Evolutionary conservation across 2,888 invertebrate species (phyloP), one percentile per base, ranked within the genome.

Genomic region (Tachina fera): DNA sequence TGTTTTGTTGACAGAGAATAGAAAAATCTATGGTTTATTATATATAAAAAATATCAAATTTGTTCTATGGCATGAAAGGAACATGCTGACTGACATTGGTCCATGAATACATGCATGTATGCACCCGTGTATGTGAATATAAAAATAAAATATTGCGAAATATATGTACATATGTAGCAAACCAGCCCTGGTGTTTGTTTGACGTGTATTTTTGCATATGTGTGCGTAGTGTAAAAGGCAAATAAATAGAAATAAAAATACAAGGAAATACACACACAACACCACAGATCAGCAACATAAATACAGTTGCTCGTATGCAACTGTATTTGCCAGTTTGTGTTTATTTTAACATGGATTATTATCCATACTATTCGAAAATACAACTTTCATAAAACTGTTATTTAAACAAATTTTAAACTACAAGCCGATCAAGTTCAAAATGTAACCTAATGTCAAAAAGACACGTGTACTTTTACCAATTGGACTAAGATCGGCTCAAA

Each of bases 61-160:
- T 51, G 41, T 51, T 60, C 60, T 61, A 51, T 83, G 67, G 71
- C 67, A 63, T 83, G 72, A 77, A 31, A 31, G 31, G 31, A 78
- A 78, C 72, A 83, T 67, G 65, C 71, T 77, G 83, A 72, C 67
- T 83, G 65, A 83, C 49, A 31, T 31, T 31, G 31, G 31, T 31
- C 31, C 31, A 31, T 82, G 51, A 31, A 5, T 63, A 68, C 39
- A 61, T 39, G 10, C 11, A 51, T 51, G 49, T n/a, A 10, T 10
- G 31, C 6, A 6, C 31, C 6, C 5, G 65, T 65, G 31, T 45
- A 6, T 51, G 22, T 56, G 16, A 16, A 68, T 61, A 58, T 22
- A 51, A 63, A 74, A 51, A n/a, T 22, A 41, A 47, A 47, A 53
- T 13, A 19, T 60, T 47, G n/a, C 1, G 1, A 45, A 45, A 43